Percentiles rank a stretch among this genome's conserved stretches.
Evolutionary conservation across 2,888 invertebrate species (phyloP).

Genomic region (Pecten maximus): DNA sequence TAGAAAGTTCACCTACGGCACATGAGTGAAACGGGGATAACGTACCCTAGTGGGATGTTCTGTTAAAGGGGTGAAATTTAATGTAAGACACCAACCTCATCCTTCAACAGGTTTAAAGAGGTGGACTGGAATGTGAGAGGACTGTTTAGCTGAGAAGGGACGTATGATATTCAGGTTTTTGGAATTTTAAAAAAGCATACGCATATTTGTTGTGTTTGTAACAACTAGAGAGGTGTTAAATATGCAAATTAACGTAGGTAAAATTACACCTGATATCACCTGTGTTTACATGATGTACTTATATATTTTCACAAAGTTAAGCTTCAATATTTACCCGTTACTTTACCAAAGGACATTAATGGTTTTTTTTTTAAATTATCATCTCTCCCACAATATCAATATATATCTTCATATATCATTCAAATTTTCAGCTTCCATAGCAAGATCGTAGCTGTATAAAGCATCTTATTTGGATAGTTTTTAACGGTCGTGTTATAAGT

Average conservation of each 20-base stretch:
- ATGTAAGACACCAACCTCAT: constrained; percentile 6
- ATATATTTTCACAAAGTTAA: background rate
- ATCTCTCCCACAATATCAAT: no score
- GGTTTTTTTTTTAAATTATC: no score
- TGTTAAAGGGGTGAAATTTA: background rate
- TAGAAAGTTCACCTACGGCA: background rate
- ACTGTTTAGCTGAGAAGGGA: background rate
- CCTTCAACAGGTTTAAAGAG: background rate
- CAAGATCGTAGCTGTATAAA: no score
- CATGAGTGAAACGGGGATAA: background rate
- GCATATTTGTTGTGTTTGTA: background rate
- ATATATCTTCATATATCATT: no score
- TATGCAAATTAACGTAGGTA: background rate
- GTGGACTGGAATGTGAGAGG: background rate
- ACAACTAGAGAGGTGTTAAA: background rate
- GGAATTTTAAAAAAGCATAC: background rate
- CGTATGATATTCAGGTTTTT: background rate
- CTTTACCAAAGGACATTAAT: no score
- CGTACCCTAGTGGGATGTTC: background rate
- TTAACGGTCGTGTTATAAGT: no score
- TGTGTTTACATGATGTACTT: background rate
- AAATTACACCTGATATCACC: background rate
- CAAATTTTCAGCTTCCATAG: no score
- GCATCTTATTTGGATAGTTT: no score
- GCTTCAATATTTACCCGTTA: no score